Evolutionary conservation across 1,140 invertebrate genomes (phyloP).

Genomic region (Octopus sinensis): DNA sequence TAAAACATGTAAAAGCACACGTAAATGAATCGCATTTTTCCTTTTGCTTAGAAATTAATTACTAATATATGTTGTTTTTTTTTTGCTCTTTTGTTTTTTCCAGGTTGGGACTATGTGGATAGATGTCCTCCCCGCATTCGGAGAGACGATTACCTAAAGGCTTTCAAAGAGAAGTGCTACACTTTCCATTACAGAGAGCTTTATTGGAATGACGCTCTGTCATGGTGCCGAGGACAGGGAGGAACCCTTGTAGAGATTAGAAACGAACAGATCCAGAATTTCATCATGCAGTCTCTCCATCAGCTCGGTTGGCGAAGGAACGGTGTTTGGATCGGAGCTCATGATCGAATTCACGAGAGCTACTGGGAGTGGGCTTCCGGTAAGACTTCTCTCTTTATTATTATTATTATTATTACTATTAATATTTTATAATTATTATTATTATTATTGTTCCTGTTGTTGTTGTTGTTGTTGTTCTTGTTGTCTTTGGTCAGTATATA

Average conservation of each 20-base stretch:
- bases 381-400: too few relatives aligned
- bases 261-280: slow-evolving; percentile 27
- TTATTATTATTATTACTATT: too few relatives aligned
- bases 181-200: slow-evolving; percentile 25
- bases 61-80: too few relatives aligned
- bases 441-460: too few relatives aligned
- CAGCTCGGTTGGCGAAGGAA: slow-evolving; percentile 26
- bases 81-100: background rate
- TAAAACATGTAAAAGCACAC: too few relatives aligned
- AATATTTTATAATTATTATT: too few relatives aligned
- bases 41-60: too few relatives aligned
- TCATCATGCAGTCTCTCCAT: slow-evolving; percentile 27
- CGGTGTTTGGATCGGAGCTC: slow-evolving; percentile 39
- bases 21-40: too few relatives aligned
- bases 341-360: slow-evolving; percentile 30
- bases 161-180: slow-evolving; percentile 27
- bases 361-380: slow-evolving; percentile 40
- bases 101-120: background rate
- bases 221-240: slow-evolving; percentile 19
- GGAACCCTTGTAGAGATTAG: slow-evolving; percentile 33
- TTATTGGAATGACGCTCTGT: slow-evolving; percentile 28
- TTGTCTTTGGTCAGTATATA: too few relatives aligned
- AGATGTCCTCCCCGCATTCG: slow-evolving; percentile 23
- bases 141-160: slow-evolving; percentile 21
- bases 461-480: too few relatives aligned